Evolutionary conservation across 2,888 invertebrate genomes (phyloP).

Genomic region (Busseola fusca): DNA sequence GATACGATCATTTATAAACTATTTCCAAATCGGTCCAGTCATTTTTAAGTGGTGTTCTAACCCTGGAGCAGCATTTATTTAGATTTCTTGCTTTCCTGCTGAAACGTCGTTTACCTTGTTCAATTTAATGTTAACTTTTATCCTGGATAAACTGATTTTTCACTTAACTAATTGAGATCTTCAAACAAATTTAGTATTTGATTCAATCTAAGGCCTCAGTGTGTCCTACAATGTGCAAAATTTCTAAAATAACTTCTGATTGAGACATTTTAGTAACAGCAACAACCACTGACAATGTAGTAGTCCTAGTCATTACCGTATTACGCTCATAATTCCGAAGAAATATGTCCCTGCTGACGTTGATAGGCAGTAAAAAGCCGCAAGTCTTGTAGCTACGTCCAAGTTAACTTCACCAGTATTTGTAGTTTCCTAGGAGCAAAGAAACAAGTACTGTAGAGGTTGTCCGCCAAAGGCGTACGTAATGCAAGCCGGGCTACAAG

Average conservation of each 20-base stretch:
- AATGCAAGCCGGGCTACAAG: no score
- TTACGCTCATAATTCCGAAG: constrained; percentile 42
- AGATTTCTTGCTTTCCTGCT: neutral
- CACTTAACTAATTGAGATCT: neutral
- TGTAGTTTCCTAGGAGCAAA: constrained; percentile 12
- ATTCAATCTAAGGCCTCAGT: neutral
- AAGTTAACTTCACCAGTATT: constrained; percentile 2
- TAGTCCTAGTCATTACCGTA: constrained; percentile 23
- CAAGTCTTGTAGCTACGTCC: constrained; percentile 14
- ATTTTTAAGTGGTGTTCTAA: neutral
- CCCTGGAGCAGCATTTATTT: neutral
- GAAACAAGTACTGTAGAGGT: constrained; percentile 14
- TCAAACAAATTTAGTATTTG: neutral
- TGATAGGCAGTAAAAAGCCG: constrained; percentile 54
- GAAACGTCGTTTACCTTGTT: no score
- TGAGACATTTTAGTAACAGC: constrained; percentile 8
- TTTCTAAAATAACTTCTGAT: constrained; percentile 22
- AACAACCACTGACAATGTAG: constrained; percentile 31
- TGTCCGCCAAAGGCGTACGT: no score
- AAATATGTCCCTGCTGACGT: constrained; percentile 49
- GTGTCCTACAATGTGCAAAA: neutral
- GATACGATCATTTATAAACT: no score
- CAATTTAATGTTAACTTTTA: no score
- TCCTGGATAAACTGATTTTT: neutral
- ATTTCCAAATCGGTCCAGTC: neutral